Evolutionary conservation across 2,888 invertebrate species (phyloP), one percentile per base, ranked within the genome.

Genomic region (Melieria picta): DNA sequence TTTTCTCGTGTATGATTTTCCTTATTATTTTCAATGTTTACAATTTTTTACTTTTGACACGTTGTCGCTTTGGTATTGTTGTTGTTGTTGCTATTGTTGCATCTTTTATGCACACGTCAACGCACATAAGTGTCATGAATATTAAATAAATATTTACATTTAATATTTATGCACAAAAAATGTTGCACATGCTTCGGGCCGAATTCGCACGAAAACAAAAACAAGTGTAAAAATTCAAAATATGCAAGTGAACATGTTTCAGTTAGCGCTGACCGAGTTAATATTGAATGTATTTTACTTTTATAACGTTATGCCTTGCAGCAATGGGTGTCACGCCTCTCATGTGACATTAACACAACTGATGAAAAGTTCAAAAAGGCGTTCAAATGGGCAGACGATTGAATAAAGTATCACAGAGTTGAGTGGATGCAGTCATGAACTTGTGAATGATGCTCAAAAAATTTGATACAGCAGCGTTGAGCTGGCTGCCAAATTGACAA

Each of bases 61-160:
- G 9, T 11, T 50, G 9, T 50, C 11, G 11, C 11, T 50, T 50
- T 50, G 50, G 1, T 11, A 50, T 50, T 50, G 3, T 50, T 50
- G 9, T 50, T 50, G 9, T 50, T 50, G 50, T 50, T 50, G 3
- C 3, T 50, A 2, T 50, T 50, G 9, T 50, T 50, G 50, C 50
- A 50, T 50, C 11, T 50, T 46, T 47, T 63, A 64, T 57, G 42
- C 47, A 47, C 52, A 42, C 61, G 42, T 62, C 46, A 61, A 47
- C 69, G 62, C 69, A 52, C 61, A 48, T 42, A 11, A 56, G 56
- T 65, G 60, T 47, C 52, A 71, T 71, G 65, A 65, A 71, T 71
- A 65, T 65, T 65, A 71, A 71, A 71, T 58, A 71, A 71, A 71
- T 65, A 71, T 71, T 71, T 65, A 55, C 70, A 65, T 65, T 71